These are phyloP conservation scores for Drosophila burlai DNA, from an alignment of 1,140 invertebrate species.

Conservation along the genomic window DNA sequence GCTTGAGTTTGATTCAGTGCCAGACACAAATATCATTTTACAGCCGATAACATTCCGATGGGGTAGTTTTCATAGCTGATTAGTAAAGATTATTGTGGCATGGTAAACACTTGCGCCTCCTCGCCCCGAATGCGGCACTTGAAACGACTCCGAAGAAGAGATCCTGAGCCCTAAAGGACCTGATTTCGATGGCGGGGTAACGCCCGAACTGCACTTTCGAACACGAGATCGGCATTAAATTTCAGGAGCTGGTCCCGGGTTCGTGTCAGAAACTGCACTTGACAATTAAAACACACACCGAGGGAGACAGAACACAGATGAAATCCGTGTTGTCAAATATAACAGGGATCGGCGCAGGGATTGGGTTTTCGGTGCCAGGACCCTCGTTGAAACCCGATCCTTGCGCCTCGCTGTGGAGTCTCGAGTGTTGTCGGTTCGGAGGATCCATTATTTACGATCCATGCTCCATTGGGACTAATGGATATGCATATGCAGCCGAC, in stretches of 20 bases:
- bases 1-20: slow-evolving; percentile 32
- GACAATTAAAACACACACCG: slow-evolving; percentile 59
- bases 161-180: slow-evolving; percentile 24
- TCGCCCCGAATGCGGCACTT: slow-evolving; percentile 43
- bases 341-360: slow-evolving; percentile 63
- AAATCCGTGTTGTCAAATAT: slow-evolving; percentile 66
- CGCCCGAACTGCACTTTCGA: slow-evolving; percentile 43
- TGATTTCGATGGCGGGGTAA: slow-evolving; percentile 38
- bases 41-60: slow-evolving; percentile 35
- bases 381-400: slow-evolving; percentile 60
- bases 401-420: slow-evolving; percentile 41
- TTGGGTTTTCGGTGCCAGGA: slow-evolving; percentile 25
- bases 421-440: slow-evolving; percentile 39
- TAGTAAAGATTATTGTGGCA: slow-evolving; percentile 75
- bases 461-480: slow-evolving; percentile 52
- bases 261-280: slow-evolving; percentile 69
- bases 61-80: slow-evolving; percentile 65
- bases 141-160: slow-evolving; percentile 47
- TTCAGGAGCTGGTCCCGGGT: slow-evolving; percentile 45
- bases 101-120: slow-evolving; percentile 68
- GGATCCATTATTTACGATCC: slow-evolving; percentile 44
- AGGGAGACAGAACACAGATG: slow-evolving; percentile 17
- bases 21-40: slow-evolving; percentile 55
- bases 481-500: slow-evolving; percentile 48
- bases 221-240: slow-evolving; percentile 55